phyloP scores from a whole-genome alignment of 1,140 invertebrate genomes.

The Lasioglossum baleicum region DNA sequence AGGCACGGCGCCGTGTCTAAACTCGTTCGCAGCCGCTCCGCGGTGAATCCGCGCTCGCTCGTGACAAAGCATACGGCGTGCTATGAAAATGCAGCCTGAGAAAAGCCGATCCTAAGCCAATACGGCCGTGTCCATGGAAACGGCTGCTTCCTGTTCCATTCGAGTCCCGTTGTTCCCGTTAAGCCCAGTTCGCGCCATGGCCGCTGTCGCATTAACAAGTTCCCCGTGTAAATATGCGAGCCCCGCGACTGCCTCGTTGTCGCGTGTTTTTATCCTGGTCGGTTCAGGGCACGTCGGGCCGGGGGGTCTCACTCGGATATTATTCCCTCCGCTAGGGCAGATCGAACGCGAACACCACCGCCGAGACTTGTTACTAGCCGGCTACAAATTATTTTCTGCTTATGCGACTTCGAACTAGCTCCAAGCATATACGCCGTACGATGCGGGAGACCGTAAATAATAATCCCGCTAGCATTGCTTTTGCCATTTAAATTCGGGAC shows the following conservation, averaged over 20 bases:
- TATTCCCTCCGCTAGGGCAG: no score
- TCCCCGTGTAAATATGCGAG: background rate
- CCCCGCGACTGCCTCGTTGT: background rate
- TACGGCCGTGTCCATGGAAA: slow-evolving; percentile 49
- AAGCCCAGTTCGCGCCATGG: slow-evolving; percentile 9
- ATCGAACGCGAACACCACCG: no score
- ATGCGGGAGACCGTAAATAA: no score
- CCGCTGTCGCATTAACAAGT: slow-evolving; percentile 21
- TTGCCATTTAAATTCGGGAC: no score
- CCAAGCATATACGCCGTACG: no score
- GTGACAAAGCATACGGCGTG: slow-evolving; percentile 30
- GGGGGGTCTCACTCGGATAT: no score
- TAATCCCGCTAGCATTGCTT: no score
- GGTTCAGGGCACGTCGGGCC: no score
- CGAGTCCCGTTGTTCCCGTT: background rate
- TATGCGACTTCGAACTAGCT: no score
- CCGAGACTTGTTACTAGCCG: no score
- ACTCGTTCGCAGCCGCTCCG: background rate
- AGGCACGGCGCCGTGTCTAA: background rate
- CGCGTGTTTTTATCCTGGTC: no score
- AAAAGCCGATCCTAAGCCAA: slow-evolving; percentile 49
- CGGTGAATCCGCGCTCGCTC: background rate
- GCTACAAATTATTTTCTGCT: no score
- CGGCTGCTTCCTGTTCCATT: slow-evolving; percentile 20
- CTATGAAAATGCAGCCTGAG: slow-evolving; percentile 43